Evolutionary conservation across 2,113 vertebrate species (phyloP).

Genomic region (Centropristis striata): DNA sequence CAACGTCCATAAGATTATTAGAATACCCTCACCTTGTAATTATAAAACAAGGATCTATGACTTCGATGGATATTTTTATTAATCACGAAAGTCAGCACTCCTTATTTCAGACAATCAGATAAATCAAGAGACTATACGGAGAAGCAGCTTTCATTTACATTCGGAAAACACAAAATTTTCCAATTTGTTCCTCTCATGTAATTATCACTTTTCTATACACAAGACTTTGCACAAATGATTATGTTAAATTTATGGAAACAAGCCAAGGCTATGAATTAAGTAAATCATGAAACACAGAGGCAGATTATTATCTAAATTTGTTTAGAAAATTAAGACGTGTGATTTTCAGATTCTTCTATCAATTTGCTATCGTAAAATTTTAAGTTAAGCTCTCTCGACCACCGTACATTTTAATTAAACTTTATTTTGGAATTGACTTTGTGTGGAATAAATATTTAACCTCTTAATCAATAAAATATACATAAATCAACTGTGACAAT

Average conservation of each 20-base stretch:
- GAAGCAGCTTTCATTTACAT: neutral
- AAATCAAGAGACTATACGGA: neutral
- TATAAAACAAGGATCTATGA: neutral
- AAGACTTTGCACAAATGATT: conserved; percentile 2
- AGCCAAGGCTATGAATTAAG: neutral
- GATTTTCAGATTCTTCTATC: neutral
- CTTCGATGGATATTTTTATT: no score
- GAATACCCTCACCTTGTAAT: neutral
- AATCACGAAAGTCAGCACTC: neutral
- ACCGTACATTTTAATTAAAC: neutral
- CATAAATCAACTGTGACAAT: neutral
- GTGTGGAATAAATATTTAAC: neutral
- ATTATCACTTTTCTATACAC: neutral
- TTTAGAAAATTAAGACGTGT: no score
- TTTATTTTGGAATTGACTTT: neutral
- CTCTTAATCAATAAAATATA: neutral
- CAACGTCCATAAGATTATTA: no score
- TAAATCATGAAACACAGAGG: neutral
- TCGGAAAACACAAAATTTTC: neutral
- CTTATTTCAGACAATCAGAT: conserved; percentile 9
- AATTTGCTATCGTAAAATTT: neutral
- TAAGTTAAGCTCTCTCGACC: neutral
- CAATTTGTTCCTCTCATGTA: neutral
- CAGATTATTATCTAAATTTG: neutral
- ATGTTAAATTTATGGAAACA: neutral